These are phyloP conservation scores for Pollimyrus isidori DNA, from an alignment of 2,113 vertebrate genomes.

Conservation along the genomic window DNA sequence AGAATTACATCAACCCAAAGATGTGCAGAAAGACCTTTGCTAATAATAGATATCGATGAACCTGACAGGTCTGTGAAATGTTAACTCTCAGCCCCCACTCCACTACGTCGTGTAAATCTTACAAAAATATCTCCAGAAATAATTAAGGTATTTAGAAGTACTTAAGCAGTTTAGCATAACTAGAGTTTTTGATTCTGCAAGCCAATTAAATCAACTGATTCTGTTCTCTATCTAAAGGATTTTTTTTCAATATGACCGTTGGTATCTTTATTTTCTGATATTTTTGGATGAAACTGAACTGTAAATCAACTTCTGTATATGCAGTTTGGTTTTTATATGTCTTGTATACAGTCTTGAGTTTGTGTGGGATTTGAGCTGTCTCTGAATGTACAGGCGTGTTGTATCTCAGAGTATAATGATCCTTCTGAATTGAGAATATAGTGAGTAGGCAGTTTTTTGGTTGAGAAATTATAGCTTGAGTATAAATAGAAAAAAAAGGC, in stretches of 20 bases:
- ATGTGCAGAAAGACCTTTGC: neutral
- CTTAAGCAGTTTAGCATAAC: neutral
- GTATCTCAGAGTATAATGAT: neutral
- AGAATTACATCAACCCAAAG: neutral
- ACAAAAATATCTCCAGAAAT: neutral
- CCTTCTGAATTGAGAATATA: neutral
- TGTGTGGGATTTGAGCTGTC: neutral
- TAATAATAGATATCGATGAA: neutral
- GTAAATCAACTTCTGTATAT: neutral
- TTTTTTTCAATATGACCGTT: constrained; percentile 13
- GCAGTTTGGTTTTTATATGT: constrained; percentile 9
- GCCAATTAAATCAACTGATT: neutral
- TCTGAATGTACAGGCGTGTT: neutral
- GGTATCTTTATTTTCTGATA: neutral
- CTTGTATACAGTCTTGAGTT: neutral
- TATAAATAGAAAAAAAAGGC: neutral
- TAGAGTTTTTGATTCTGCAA: neutral
- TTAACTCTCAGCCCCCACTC: neutral
- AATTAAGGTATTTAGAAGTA: neutral
- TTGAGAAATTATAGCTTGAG: neutral
- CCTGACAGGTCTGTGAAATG: neutral
- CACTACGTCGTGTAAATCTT: neutral
- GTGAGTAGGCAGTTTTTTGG: neutral
- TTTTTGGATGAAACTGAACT: neutral
- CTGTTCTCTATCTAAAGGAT: constrained; percentile 35